Percentiles rank a stretch among this genome's conserved stretches.
phyloP scores from a whole-genome alignment of 2,797 vertebrate genomes.

The Sitta carolinensis region DNA sequence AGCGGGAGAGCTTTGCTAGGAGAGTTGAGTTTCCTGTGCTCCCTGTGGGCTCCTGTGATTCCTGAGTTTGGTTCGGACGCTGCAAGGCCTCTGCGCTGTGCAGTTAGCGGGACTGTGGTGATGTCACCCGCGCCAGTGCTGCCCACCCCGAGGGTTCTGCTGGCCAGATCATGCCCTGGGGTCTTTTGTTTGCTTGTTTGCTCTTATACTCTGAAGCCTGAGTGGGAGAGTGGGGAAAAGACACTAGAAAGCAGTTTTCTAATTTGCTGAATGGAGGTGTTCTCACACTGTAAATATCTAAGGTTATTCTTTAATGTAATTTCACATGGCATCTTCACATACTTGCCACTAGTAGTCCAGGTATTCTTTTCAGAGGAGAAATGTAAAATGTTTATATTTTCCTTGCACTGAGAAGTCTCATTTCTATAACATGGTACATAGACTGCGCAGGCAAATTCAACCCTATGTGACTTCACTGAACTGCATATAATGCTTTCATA shows the following conservation, averaged over 20 bases:
- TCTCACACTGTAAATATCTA: not conserved
- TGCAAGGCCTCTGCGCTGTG: not conserved
- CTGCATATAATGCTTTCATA: conserved; percentile 12
- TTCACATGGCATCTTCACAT: not conserved
- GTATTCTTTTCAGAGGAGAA: not conserved
- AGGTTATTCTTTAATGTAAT: not conserved
- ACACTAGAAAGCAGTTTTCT: not conserved
- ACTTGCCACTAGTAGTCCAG: not conserved
- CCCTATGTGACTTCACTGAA: not conserved
- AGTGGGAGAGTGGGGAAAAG: not conserved
- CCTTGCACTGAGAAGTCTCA: not conserved
- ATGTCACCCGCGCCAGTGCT: accelerated
- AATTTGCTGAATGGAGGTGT: not conserved
- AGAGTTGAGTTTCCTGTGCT: not conserved
- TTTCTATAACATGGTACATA: not conserved
- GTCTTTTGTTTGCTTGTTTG: not conserved
- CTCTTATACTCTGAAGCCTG: not conserved
- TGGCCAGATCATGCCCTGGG: not conserved
- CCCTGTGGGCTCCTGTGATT: accelerated
- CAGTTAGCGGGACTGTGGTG: accelerated
- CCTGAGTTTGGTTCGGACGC: not conserved
- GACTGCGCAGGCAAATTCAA: not conserved
- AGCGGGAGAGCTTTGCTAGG: not conserved
- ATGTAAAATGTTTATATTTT: not conserved
- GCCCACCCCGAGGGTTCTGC: accelerated